phyloP scores from a whole-genome alignment of 2,113 vertebrate genomes.

The Phrynocephalus versicolor region DNA sequence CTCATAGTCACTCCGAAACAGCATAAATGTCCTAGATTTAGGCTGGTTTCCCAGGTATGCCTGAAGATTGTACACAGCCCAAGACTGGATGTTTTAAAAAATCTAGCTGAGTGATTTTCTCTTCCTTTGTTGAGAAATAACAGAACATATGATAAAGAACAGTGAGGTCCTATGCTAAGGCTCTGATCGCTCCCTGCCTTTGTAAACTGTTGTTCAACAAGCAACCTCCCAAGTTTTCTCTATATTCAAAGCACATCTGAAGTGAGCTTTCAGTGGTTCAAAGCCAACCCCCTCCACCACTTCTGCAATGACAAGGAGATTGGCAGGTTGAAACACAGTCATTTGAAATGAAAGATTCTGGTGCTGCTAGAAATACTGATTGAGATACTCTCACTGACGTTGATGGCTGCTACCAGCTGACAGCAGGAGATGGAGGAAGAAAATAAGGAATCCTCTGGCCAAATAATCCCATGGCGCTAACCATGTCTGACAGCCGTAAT shows the following conservation, averaged over 20 bases:
- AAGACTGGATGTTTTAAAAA: not conserved
- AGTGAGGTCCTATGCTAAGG: rapidly evolving
- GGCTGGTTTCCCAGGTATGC: too few relatives aligned
- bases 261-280: slow-evolving; percentile 2
- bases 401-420: slow-evolving; percentile 43
- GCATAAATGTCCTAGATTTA: too few relatives aligned
- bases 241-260: slow-evolving; percentile 1
- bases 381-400: slow-evolving; percentile 39
- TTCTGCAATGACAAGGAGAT: slow-evolving; percentile 14
- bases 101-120: rapidly evolving
- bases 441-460: slow-evolving; percentile 48
- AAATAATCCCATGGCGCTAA: slow-evolving; percentile 31
- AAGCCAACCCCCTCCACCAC: not conserved
- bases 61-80: not conserved
- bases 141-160: not conserved
- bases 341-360: slow-evolving; percentile 42
- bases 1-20: too few relatives aligned
- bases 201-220: not conserved
- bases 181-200: not conserved
- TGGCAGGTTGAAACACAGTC: slow-evolving; percentile 29
- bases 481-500: slow-evolving; percentile 56
- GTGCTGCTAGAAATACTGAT: slow-evolving; percentile 28
- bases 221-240: not conserved
- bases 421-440: slow-evolving; percentile 42
- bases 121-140: not conserved